Base-by-base conservation (phyloP, 2,113 vertebrate genomes). In the Zapornia atra region DNA sequence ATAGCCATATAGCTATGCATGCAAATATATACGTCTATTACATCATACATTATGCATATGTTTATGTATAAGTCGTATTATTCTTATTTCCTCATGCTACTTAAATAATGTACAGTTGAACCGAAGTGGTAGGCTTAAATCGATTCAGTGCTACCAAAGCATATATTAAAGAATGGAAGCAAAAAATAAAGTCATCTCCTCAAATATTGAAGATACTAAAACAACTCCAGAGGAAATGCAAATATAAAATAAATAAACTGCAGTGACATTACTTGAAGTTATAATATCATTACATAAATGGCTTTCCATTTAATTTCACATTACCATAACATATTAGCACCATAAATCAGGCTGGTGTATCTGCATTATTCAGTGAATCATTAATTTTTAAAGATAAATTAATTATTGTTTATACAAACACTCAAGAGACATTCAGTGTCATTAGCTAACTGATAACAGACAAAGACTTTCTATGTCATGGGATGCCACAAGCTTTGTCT, bases 231-330 rank as follows among this genome's bases (percentile, higher is more conserved):
- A 50, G 53, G 29, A 93, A 94, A 95, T 60, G 50, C 25, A 93
- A 86, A 54, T 65, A 61, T 38, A 77, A 94, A 90, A 73, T 64
- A 92, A 87, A 96, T 53, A 83, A n/a, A n/a, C n/a, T n/a, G 28
- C 51, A 70, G 68, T 54, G 31, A 40, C 42, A 61, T 57, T 84
- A 92, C 36, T 90, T 40, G 53, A 72, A 94, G 38, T 65, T 80
- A 66, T 40, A 79, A 33, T 76, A 61, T 68, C 2, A 40, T 88
- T 86, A 84, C 36, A 78, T 65, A 81, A 86, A 88, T 78, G 40
- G 28, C 16, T 90, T 56, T 83, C n/a, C 33, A 76, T 81, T 96
- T 92, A 86, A 73, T 94, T 90, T 86, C 70, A 81, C 22, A 50
- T 94, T 88, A 76, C 50, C 18, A 29, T 68, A 73, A 82, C 38